Evolutionary conservation across 2,113 vertebrate species (phyloP).

Genomic region (Pristiophorus japonicus): DNA sequence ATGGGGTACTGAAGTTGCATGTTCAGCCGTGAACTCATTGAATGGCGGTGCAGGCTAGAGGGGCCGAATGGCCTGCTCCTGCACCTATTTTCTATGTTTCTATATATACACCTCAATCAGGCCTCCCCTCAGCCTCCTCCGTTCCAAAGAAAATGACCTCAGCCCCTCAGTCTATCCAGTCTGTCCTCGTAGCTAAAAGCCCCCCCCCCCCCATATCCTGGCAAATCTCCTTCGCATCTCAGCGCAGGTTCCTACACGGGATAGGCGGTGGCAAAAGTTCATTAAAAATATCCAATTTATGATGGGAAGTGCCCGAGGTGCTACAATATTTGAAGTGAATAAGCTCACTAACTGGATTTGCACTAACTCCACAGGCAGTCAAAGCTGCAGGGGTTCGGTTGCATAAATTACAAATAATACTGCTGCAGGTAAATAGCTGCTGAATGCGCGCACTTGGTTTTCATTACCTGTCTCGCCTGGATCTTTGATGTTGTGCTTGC

Average conservation of each 20-base stretch:
- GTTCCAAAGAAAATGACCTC: too few species aligned
- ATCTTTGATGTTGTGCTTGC: not conserved
- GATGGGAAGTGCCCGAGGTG: not conserved
- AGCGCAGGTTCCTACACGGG: not conserved
- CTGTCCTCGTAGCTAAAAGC: too few species aligned
- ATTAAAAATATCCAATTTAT: conserved; percentile 22
- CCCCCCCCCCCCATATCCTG: too few species aligned
- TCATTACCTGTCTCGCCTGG: not conserved
- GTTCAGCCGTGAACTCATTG: too few species aligned
- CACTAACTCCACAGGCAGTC: not conserved
- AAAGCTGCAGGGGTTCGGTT: not conserved
- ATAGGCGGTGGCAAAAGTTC: not conserved
- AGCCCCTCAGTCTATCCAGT: too few species aligned
- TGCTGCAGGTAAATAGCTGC: not conserved
- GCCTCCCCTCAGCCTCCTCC: too few species aligned
- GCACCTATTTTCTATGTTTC: too few species aligned
- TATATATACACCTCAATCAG: too few species aligned
- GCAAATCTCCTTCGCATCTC: too few species aligned
- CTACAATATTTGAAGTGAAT: not conserved
- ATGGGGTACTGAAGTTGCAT: too few species aligned
- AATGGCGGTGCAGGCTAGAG: too few species aligned
- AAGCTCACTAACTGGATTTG: not conserved
- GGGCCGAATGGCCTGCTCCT: too few species aligned
- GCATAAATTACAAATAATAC: not conserved
- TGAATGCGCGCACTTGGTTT: not conserved